Evolutionary conservation across 2,888 invertebrate genomes (phyloP).

Genomic region (Athalia circularis): DNA sequence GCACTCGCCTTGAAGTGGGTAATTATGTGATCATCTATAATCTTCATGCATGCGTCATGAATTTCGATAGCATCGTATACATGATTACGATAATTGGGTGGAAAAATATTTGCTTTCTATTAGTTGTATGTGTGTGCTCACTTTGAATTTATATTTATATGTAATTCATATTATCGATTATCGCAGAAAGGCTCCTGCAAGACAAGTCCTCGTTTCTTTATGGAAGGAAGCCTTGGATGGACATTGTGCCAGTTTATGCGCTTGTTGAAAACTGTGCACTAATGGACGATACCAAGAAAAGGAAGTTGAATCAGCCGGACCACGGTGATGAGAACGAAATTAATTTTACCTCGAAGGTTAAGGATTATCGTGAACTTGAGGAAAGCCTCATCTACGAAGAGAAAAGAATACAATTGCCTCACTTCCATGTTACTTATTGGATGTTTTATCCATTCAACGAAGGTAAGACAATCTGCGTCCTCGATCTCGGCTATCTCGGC

Average conservation of each 20-base stretch:
- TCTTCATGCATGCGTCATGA: background rate
- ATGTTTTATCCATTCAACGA: constrained; percentile 83
- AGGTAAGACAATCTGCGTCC: constrained; percentile 76
- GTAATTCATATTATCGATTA: background rate
- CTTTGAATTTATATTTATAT: background rate
- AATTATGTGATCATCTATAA: constrained; percentile 33
- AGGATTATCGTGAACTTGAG: constrained; percentile 14
- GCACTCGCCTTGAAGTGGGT: constrained; percentile 65
- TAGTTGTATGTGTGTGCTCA: too few species aligned
- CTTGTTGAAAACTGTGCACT: constrained; percentile 75
- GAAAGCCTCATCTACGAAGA: constrained; percentile 51
- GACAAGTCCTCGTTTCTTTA: constrained; percentile 78
- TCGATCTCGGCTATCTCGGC: constrained; percentile 76
- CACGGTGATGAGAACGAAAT: constrained; percentile 15
- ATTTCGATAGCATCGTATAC: background rate
- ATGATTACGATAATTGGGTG: too few species aligned
- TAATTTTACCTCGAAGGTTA: background rate
- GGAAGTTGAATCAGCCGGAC: background rate
- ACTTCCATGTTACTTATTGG: constrained; percentile 83
- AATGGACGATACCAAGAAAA: background rate
- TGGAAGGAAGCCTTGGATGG: constrained; percentile 77
- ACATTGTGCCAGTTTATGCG: constrained; percentile 79
- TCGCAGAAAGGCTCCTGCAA: constrained; percentile 71
- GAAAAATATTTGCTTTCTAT: too few species aligned
- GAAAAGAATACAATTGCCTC: constrained; percentile 64